Evolutionary conservation across 2,113 vertebrate species (phyloP), one percentile per base, ranked within the genome.

Genomic region (Notechis scutatus): DNA sequence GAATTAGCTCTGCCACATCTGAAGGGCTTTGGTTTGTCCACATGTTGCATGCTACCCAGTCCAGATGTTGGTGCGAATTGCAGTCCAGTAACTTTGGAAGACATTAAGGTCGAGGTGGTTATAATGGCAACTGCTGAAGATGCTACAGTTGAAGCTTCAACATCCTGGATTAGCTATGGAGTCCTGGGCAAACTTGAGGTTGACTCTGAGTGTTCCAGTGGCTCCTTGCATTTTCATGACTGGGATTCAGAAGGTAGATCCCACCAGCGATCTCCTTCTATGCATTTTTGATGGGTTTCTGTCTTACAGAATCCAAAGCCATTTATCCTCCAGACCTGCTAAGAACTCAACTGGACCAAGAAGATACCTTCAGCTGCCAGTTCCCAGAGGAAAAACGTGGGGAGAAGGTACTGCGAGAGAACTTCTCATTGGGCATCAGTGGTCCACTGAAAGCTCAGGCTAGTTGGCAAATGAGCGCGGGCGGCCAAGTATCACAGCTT

Each of bases 371-470:
- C 92, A 98, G 97, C 95, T 98, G 96, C 94, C 98, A 96, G n/a
- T 97, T 97, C 93, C 98, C 97, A 0, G 97, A 98, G 89, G 98
- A 98, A 39, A 98, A 98, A 47, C 94, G 94, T 0, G 98, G 98
- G 0, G 97, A 92, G 29, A 96, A 45, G 24, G 42, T 55, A 4
- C 5, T 34, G 0, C 95, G 96, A 45, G 97, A 96, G 9, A 97
- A 97, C 6, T 5, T 34, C 34, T 95, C 91, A 0, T 5, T 3
- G 26, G 50, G 34, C 14, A 5, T 61, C 29, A 3, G 21, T 52
- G 59, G 12, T 55, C 0, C 92, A 52, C 0, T 87, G 94, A 96
- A 86, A n/a, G 0, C 23, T 6, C 89, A 12, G 45, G 85, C 11
- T 14, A 47, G 45, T 5, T 29, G 85, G 45, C 56, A 1, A 11